Base-by-base conservation (phyloP, 1,140 invertebrate genomes). In the Rhopalosiphum maidis region DNA sequence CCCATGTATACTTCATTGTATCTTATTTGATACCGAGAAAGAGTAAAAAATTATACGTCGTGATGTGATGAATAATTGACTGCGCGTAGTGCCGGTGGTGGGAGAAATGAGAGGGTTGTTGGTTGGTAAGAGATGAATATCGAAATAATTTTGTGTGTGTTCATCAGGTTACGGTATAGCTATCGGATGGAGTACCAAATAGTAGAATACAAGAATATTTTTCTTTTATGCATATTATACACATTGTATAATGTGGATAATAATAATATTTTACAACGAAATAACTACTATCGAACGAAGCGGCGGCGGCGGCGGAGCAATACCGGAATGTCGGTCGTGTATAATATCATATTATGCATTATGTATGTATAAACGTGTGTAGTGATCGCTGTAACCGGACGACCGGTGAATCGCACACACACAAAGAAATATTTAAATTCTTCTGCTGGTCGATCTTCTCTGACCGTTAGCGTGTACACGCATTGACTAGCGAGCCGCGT, bases 321-420 rank as follows among this genome's bases (percentile, higher is more conserved):
- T 89, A 89, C 88, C 88, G 88, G 88, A 89, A 89, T 89, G 88
- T 89, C 37, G 51, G 51, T 89, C 88, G 88, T 55, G 87, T 89
- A 35, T 35, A 85, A 25, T 85, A 85, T 85, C 41, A 85, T 85
- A 85, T 85, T 85, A 25, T 85, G 23, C 23, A 43, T 85, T 85
- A 85, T 41, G 7, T 22, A 87, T n/a, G 5, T 5, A 37, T 37
- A 23, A 2, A 23, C 8, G 2, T 22, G 7, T 48, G 22, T 87
- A n/a, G 51, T 37, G n/a, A n/a, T 55, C 46, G 86, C 43, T 11
- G 48, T 89, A 54, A 54, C 87, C 87, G 87, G 48, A 35, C 48
- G 87, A 21, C 48, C n/a, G 86, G 46, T 88, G 46, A 87, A 87
- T 87, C 2, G 46, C 86, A 21, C 21, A 23, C 46, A 55, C 88